These are phyloP conservation scores for Leptopilina myrica DNA, from an alignment of 2,888 invertebrate genomes.

Conservation along the genomic window DNA sequence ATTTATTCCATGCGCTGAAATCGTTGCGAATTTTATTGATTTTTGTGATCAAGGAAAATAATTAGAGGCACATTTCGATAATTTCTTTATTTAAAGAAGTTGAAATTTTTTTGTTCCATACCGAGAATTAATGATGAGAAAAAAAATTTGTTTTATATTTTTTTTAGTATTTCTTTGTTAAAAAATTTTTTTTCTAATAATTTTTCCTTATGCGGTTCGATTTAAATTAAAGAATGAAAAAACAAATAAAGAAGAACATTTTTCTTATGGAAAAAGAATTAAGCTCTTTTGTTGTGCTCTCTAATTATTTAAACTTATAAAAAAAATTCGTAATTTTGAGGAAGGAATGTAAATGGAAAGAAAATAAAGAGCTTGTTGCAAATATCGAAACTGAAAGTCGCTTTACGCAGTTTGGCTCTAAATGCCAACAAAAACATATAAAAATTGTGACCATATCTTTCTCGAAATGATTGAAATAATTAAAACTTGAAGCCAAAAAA, in stretches of 20 bases:
- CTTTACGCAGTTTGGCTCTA: conserved; percentile 15
- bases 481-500: background rate
- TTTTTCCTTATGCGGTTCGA: too few relatives aligned
- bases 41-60: conserved; percentile 22
- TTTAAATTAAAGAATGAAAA: too few relatives aligned
- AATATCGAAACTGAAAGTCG: conserved; percentile 27
- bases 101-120: background rate
- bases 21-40: conserved; percentile 11
- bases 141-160: background rate
- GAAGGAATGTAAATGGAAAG: conserved; percentile 32
- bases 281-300: background rate
- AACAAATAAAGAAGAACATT: too few relatives aligned
- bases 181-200: too few relatives aligned
- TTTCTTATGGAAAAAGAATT: too few relatives aligned
- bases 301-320: background rate
- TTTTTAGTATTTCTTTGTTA: background rate
- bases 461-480: conserved; percentile 2
- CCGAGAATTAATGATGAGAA: background rate
- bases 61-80: background rate
- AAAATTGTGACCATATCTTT: conserved; percentile 29
- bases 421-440: conserved; percentile 3
- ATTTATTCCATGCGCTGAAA: conserved; percentile 29
- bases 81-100: background rate
- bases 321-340: conserved; percentile 20
- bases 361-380: conserved; percentile 26